phyloP scores from a whole-genome alignment of 2,888 invertebrate genomes.

The Pasiphila rectangulata region DNA sequence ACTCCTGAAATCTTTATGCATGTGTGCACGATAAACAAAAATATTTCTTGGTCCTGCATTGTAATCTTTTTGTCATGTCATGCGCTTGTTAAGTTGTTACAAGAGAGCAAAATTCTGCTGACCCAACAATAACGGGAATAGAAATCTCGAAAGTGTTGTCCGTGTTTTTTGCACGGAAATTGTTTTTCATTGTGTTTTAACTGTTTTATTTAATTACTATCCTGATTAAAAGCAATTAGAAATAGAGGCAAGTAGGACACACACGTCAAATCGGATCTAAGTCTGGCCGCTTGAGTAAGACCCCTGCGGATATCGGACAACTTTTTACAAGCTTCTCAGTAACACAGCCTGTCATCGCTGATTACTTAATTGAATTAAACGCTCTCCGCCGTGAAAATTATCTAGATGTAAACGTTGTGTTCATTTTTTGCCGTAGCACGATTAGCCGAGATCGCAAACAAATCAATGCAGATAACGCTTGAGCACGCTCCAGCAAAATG shows the following conservation, averaged over 20 bases:
- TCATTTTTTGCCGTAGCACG: conserved; percentile 31
- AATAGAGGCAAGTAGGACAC: conserved; percentile 59
- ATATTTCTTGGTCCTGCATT: conserved; percentile 11
- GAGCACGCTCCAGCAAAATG: conserved; percentile 30
- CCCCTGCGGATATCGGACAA: conserved; percentile 37
- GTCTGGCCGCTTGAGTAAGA: conserved; percentile 38
- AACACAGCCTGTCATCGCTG: conserved; percentile 60
- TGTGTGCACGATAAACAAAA: neutral
- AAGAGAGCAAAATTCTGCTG: conserved; percentile 44
- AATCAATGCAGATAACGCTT: conserved; percentile 30
- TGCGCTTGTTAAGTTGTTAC: conserved; percentile 39
- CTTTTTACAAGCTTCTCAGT: conserved; percentile 58
- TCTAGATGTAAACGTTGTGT: conserved; percentile 31
- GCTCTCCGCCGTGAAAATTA: conserved; percentile 35
- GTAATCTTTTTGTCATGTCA: conserved; percentile 35
- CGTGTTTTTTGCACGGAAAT: conserved; percentile 40
- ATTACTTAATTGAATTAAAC: conserved; percentile 69
- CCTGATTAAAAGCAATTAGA: conserved; percentile 61
- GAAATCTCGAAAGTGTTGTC: conserved; percentile 36
- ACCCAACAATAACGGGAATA: conserved; percentile 54
- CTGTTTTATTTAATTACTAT: conserved; percentile 70
- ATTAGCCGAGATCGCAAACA: conserved; percentile 35
- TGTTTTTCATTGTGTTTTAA: conserved; percentile 54
- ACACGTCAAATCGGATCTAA: conserved; percentile 30
- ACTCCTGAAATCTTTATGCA: no score